Base-by-base conservation (phyloP, 2,113 vertebrate genomes). In the Cyprinus carpio region DNA sequence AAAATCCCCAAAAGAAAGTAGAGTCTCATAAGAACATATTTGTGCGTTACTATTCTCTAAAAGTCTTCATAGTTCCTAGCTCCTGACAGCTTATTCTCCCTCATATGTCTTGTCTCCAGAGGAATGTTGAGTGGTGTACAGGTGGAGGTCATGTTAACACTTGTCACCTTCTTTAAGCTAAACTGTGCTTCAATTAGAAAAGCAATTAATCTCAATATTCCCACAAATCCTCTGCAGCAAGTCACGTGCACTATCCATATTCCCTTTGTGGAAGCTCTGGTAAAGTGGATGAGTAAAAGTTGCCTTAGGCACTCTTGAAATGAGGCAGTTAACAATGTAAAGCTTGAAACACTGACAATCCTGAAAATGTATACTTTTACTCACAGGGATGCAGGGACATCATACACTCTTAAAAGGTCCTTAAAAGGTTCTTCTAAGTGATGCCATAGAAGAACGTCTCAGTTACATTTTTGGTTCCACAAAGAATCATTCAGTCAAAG, bases 161-260 rank as follows among this genome's bases (percentile, higher is more conserved):
- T 2, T 49, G 51, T 27, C 54, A 60, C 56, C 40, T 77, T 81
- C 51, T 74, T 51, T 79, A 46, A 43, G 27, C 46, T 56, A 86
- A 84, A 85, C 62, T 75, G 65, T 82, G 60, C 62, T 88, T 67
- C 40, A 58, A 81, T 90, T 87, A 86, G 58, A 85, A 64, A 87
- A 86, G 29, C 83, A 78, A 80, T 86, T 88, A 82, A 87, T 86
- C 60, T 82, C 56, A 75, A 54, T 83, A 37, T 49, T 58, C 64
- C 25, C 23, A 20, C 16, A 65, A 64, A 58, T 51, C 51, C 46
- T 60, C n/a, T 40, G 46, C 34, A 83, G 54, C 23, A 27, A 29
- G 16, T 20, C 49, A 40, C 40, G 25, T 82, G 27, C 18, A 46
- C 75, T 60, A 18, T 83, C 37, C 34, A 64, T 64, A 12, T 75